These are phyloP conservation scores for Porites cylindrica DNA, from an alignment of 92 coral and sea anemone genomes.

Conservation along the genomic window DNA sequence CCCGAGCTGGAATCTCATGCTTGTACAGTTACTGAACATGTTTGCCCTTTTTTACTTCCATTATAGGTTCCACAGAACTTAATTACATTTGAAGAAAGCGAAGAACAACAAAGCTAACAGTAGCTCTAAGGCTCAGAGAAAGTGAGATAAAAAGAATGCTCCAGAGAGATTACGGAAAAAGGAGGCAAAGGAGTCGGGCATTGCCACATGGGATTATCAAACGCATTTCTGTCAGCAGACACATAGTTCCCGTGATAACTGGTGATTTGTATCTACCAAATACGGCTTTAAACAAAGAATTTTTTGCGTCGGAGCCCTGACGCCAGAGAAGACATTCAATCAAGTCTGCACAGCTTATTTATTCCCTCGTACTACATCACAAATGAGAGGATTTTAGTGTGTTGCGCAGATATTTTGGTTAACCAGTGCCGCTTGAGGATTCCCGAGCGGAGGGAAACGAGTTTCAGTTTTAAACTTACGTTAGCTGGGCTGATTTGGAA, in stretches of 20 bases:
- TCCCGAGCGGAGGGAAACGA: background rate
- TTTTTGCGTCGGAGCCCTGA: background rate
- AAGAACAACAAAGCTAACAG: constrained; percentile 57
- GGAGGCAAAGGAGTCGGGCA: background rate
- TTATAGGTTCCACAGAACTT: constrained; percentile 86
- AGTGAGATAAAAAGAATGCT: background rate
- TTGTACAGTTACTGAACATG: background rate
- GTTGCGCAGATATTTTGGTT: background rate
- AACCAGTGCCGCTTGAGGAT: background rate
- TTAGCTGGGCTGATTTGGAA: background rate
- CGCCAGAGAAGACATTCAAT: background rate
- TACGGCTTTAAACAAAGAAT: background rate
- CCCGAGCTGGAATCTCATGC: background rate
- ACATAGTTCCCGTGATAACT: background rate
- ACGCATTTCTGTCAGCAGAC: background rate
- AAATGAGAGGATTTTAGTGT: background rate
- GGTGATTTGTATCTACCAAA: background rate
- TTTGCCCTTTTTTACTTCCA: background rate
- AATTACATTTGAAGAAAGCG: constrained; percentile 92
- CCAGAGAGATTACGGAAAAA: background rate
- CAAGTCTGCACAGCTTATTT: background rate
- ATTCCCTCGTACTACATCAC: background rate
- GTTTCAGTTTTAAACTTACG: background rate
- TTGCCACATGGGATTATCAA: background rate
- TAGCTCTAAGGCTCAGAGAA: background rate